Conservation (phyloP, 2,888 invertebrate species). For the Branchipolynoe longqiensis region DNA sequence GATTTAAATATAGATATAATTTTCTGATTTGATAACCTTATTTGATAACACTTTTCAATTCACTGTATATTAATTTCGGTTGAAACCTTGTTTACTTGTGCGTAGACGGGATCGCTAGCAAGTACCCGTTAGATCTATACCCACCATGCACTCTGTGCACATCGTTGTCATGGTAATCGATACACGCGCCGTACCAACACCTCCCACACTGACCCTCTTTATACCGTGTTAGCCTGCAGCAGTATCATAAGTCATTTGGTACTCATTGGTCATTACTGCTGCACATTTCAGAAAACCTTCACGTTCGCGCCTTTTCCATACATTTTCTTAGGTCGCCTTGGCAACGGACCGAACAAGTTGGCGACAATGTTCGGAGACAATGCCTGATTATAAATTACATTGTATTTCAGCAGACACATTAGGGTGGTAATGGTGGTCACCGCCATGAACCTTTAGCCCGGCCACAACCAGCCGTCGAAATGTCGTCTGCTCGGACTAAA, state of each 20-base stretch:
- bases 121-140: slow-evolving; percentile 21
- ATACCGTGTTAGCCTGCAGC: neutral
- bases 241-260: slow-evolving; percentile 26
- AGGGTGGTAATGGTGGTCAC: neutral
- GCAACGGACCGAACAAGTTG: too few relatives aligned
- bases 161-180: slow-evolving; percentile 40
- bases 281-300: neutral
- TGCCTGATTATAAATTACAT: slow-evolving; percentile 5
- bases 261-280: slow-evolving; percentile 41
- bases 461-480: too few relatives aligned
- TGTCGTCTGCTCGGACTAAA: too few relatives aligned
- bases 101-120: too few relatives aligned
- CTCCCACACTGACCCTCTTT: neutral
- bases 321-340: slow-evolving; percentile 23
- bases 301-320: slow-evolving; percentile 14
- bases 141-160: neutral
- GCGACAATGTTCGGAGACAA: neutral
- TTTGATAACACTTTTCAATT: too few relatives aligned
- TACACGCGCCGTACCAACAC: slow-evolving; percentile 23
- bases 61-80: too few relatives aligned
- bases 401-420: neutral
- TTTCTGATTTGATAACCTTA: too few relatives aligned
- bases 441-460: too few relatives aligned
- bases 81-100: too few relatives aligned
- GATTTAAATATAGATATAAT: too few relatives aligned